Conservation (phyloP, 2,797 vertebrate genomes). For the Schizothorax lantsangensis region DNA sequence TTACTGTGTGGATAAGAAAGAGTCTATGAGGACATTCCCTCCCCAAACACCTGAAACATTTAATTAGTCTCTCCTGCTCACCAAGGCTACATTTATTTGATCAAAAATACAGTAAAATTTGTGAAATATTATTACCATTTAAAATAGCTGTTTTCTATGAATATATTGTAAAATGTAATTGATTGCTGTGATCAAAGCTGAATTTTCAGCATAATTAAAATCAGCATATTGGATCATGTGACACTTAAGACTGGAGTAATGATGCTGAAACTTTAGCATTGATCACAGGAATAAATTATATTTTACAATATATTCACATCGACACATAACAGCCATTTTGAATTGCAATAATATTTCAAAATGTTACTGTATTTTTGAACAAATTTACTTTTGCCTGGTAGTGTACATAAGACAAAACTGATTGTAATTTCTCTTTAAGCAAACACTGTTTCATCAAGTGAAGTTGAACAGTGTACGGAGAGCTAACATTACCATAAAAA, state of each 20-base stretch:
- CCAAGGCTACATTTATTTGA: not conserved
- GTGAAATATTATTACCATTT: not conserved
- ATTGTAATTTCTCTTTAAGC: not conserved
- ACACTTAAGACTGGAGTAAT: not conserved
- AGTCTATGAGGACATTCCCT: not conserved
- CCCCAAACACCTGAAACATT: not conserved
- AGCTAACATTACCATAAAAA: not conserved
- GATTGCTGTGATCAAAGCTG: not conserved
- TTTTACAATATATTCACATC: not conserved
- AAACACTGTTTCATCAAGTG: not conserved
- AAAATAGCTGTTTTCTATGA: not conserved
- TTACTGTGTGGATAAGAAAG: not conserved
- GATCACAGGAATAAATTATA: too few relatives aligned
- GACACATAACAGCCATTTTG: not conserved
- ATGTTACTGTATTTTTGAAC: not conserved
- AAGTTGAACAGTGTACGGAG: not conserved
- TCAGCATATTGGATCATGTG: not conserved
- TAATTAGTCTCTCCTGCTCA: not conserved
- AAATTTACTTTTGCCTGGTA: not conserved
- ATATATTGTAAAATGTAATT: not conserved
- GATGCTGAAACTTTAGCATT: not conserved
- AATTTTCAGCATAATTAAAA: not conserved
- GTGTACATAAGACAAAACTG: not conserved
- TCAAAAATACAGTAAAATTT: not conserved
- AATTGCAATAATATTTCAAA: not conserved